Base-by-base conservation (phyloP, 2,888 invertebrate species). In the Himalopsyche kuldschensis region DNA sequence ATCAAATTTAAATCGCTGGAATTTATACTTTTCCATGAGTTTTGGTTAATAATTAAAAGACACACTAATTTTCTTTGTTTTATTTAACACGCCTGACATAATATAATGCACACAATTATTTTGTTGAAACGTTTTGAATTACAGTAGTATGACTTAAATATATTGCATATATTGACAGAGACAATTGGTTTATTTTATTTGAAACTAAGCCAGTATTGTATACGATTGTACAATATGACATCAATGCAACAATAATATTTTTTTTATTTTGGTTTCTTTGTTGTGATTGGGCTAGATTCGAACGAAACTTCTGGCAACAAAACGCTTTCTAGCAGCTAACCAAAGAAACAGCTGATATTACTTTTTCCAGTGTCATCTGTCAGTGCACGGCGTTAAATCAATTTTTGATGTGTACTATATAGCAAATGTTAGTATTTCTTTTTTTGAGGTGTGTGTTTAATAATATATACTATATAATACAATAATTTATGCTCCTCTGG, bases 351-450 rank as follows among this genome's bases (percentile, higher is more conserved):
- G 84, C 84, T 84, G 84, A 84, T 84, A 81, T 15, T 80, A 82
- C 78, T 82, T 84, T 75, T 82, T 80, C 80, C 84, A 78, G 80
- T 84, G 84, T 84, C 84, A 84, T 84, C 84, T 84, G 84, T 84
- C 84, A 84, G 78, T 82, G 79, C n/a, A 48, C 80, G 79, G 79
- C 79, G 75, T 78, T 84, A 48, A 78, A 78, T 79, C 55, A 75
- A 32, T 75, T 80, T 83, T 83, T 80, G 77, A 80, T 77, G 80
- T 83, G 27, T 77, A 69, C 35, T 80, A 35, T 77, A 31, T 69
- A 75, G 82, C 69, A 78, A 82, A 69, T 75, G 78, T 32, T 63
- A 41, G 69, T 47, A 31, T 78, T 69, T 46, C 75, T 30, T 46
- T 48, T 31, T 11, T 47, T 46, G 32, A 75, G n/a, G 47, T 69